Evolutionary conservation across 2,888 invertebrate species (phyloP).

Genomic region (Hoplodrina ambigua): DNA sequence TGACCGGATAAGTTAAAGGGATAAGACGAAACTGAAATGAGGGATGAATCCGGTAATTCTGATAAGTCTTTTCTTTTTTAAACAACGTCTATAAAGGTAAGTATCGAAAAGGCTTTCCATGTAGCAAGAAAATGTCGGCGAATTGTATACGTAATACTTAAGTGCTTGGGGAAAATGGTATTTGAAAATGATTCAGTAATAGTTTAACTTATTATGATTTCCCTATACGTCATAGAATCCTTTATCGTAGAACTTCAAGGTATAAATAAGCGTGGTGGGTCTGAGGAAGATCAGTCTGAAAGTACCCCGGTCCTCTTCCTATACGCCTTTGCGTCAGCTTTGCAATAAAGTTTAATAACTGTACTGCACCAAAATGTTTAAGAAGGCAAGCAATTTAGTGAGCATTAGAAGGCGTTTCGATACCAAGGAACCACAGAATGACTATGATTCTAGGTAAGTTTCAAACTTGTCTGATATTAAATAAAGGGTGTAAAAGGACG

Average conservation of each 20-base stretch:
- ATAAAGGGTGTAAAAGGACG: background rate
- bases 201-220: constrained; percentile 16
- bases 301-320: constrained; percentile 16
- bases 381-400: constrained; percentile 47
- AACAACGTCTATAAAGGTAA: background rate
- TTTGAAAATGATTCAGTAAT: constrained; percentile 32
- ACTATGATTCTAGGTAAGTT: constrained; percentile 33
- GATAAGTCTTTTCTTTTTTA: background rate
- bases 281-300: constrained; percentile 34
- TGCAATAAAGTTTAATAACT: constrained; percentile 55
- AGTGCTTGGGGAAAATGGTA: constrained; percentile 29
- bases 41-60: background rate
- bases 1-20: no score
- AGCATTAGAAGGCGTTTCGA: constrained; percentile 50
- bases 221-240: constrained; percentile 38
- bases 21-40: background rate
- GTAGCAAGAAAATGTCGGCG: background rate
- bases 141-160: constrained; percentile 6
- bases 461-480: background rate
- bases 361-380: constrained; percentile 51
- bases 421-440: constrained; percentile 44
- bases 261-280: constrained; percentile 27
- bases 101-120: background rate
- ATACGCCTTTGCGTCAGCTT: constrained; percentile 24
- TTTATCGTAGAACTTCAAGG: background rate